A percentile compares a stretch with the other conserved stretches of the same genome.
These are phyloP conservation scores for Drosophila pseudoananassae DNA, from an alignment of 1,140 invertebrate species.

Conservation along the genomic window DNA sequence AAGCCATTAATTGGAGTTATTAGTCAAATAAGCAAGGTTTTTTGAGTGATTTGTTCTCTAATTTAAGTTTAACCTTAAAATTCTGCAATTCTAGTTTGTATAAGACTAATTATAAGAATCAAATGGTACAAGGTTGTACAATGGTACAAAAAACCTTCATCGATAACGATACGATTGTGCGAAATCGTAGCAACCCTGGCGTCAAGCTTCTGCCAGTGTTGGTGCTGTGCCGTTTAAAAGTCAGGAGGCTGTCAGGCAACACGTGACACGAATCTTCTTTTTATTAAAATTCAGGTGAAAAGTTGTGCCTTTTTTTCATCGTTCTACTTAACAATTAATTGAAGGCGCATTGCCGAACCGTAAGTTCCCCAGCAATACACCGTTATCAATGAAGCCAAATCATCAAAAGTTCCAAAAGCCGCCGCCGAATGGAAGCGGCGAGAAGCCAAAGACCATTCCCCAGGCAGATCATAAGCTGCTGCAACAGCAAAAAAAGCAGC, in stretches of 20 bases:
- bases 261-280: neutral
- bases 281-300: neutral
- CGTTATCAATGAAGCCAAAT: conserved; percentile 8
- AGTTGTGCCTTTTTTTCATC: neutral
- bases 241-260: conserved; percentile 1
- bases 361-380: neutral
- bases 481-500: neutral
- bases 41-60: too few relatives aligned
- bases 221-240: neutral
- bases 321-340: neutral
- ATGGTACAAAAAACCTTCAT: too few relatives aligned
- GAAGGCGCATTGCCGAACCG: neutral
- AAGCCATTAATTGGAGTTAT: too few relatives aligned
- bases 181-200: neutral
- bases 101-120: too few relatives aligned
- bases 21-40: too few relatives aligned
- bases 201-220: neutral
- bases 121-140: too few relatives aligned
- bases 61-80: too few relatives aligned
- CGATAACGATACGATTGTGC: too few relatives aligned
- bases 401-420: conserved; percentile 3
- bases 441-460: neutral
- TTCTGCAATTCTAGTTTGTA: too few relatives aligned
- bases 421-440: neutral
- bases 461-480: neutral